A percentile compares a stretch with the other conserved stretches of the same genome.
Evolutionary conservation across 2,888 invertebrate species (phyloP).

Genomic region (Elegia similella): DNA sequence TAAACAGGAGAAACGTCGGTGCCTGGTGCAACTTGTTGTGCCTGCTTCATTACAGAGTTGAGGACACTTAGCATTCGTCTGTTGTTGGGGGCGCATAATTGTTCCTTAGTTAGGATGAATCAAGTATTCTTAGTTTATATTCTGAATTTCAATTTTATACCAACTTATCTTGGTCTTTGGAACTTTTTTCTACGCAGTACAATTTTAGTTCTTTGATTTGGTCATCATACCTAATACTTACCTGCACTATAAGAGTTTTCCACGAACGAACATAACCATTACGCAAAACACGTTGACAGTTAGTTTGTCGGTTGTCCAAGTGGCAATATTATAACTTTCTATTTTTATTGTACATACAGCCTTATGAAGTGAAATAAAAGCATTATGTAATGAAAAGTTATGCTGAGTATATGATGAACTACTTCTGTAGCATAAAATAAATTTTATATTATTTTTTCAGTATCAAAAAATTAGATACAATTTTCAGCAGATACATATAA

Average conservation of each 20-base stretch:
- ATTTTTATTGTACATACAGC: not conserved
- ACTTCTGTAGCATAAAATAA: too few species aligned
- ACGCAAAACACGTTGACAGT: not conserved
- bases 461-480: too few species aligned
- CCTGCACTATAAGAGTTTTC: not conserved
- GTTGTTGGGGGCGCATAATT: not conserved
- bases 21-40: constrained; percentile 2
- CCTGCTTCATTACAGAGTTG: constrained; percentile 4
- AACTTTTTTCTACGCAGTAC: too few species aligned
- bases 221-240: too few species aligned
- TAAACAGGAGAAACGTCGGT: constrained; percentile 11
- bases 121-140: too few species aligned
- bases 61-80: constrained; percentile 9
- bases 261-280: not conserved
- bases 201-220: too few species aligned
- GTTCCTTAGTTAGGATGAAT: not conserved
- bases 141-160: too few species aligned
- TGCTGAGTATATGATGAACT: too few species aligned
- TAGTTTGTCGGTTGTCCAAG: not conserved
- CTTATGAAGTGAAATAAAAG: not conserved
- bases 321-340: constrained; percentile 2
- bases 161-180: too few species aligned
- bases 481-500: too few species aligned
- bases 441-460: too few species aligned
- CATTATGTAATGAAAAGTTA: constrained; percentile 4